Base-by-base conservation (phyloP, 2,797 vertebrate genomes). In the Neoniphon sammara region DNA sequence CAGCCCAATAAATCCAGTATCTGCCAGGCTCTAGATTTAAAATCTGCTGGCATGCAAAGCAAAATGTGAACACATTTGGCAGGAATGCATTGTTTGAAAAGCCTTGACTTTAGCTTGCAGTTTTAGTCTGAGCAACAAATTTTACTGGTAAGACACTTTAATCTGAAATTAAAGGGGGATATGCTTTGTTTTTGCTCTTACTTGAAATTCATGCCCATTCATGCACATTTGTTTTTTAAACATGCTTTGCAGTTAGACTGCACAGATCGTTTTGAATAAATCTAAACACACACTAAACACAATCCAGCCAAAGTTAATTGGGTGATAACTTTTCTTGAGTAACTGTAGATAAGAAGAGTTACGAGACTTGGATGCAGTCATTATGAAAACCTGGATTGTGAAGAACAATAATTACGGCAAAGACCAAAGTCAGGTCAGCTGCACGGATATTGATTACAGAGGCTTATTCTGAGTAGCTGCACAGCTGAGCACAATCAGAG, bases 401-500 rank as follows among this genome's bases (percentile, higher is more conserved):
- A 49, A 52, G 46, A 64, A 70, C 62, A 70, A 63, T 80, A 75
- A 87, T 65, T 36, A 56, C 15, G 0, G 20, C 36, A 18, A 1
- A 46, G 66, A 78, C 65, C 56, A 50, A 72, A 64, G 77, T 72
- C 47, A 15, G 70, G 73, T 85, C 77, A 75, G 81, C 80, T 77
- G 81, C 75, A 73, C 75, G 44, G 72, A 78, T 82, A 84, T 81
- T 80, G 85, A 88, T 87, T 83, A 61, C 57, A 60, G 68, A 62
- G 58, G 52, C 42, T 50, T 50, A 50, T 20, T 50, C 47, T 50
- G 47, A 34, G 42, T 70, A 54, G 78, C 83, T 65, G 70, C 66
- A 63, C 82, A 88, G 81, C 85, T 83, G 74, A 87, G 78, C 64
- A 75, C 75, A 86, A 87, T 83, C 82, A 82, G 78, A 58, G 36